Evolutionary conservation across 2,797 vertebrate genomes (phyloP), one percentile per base, ranked within the genome.

Genomic region (Microctenopoma lineatum): DNA sequence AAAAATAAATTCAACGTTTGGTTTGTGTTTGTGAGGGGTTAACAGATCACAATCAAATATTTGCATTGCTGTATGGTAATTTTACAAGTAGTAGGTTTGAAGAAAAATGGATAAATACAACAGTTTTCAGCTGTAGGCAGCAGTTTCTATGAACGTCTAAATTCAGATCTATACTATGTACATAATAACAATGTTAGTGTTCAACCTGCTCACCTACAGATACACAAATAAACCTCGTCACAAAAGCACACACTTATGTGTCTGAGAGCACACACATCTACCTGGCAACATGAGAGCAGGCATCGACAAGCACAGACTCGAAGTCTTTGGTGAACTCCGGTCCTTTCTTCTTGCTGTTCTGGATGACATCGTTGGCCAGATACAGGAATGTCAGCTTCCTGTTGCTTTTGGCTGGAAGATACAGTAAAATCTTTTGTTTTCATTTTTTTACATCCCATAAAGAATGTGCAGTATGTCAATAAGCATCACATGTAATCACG

Each of bases 311-410:
- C 65, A 98, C 97, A 7, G 95, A 89, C 84, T 99, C 98, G 78
- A 98, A 99, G 71, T 99, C 98, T 89, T 96, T 95, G 4, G 97
- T 94, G 80, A 99, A 99, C 81, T 99, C 98, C 0, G 98, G 98
- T 50, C 98, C 98, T 93, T 99, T 99, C 84, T 97, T 97, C 89
- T 99, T 99, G 88, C 98, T 99, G 94, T 99, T 99, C 91, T 99
- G 98, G 84, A 99, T 99, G 66, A 99, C 98, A 80, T 99, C 98
- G 0, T 99, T 99, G 29, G 98, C 98, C 80, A 99, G 92, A 83
- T 99, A 99, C 0, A 99, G 92, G 90, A 99, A 99, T 2, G 98
- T 99, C 86, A 99, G 92, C 52, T 99, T 99, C 86, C 98, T 94
- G 89, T 80, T 96, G n/a, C 91, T 94, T 90, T 98, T 99, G 52